Evolutionary conservation across 2,888 invertebrate species (phyloP).

Genomic region (Noctua pronuba): DNA sequence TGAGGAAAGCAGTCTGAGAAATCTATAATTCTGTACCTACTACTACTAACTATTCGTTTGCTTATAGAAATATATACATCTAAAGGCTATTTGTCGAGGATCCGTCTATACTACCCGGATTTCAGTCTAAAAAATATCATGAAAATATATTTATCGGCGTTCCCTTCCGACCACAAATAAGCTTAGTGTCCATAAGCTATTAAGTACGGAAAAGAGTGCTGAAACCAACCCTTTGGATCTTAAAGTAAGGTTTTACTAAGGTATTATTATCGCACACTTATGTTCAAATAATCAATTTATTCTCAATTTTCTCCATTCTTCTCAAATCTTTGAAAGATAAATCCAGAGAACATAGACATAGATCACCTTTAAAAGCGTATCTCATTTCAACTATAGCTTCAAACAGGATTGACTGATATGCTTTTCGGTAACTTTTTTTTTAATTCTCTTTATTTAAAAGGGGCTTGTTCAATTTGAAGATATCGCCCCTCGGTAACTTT

Average conservation of each 20-base stretch:
- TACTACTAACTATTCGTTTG: too few relatives aligned
- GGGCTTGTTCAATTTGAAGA: too few relatives aligned
- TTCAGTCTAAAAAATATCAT: slow-evolving; percentile 10
- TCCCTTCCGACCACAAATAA: slow-evolving; percentile 1
- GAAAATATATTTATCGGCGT: slow-evolving; percentile 14
- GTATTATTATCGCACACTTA: background rate
- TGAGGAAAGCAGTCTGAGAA: background rate
- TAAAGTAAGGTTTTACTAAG: background rate
- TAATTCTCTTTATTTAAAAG: too few relatives aligned
- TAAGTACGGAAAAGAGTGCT: background rate
- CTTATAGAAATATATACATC: too few relatives aligned
- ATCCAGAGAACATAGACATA: background rate
- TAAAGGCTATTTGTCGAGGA: background rate
- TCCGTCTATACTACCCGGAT: background rate
- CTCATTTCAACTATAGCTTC: background rate
- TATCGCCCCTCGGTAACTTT: too few relatives aligned
- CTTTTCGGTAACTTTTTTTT: too few relatives aligned
- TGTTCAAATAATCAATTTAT: background rate
- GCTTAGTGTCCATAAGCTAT: slow-evolving; percentile 20
- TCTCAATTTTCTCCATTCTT: background rate
- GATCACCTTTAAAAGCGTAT: background rate
- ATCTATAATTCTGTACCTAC: background rate
- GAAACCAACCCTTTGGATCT: background rate
- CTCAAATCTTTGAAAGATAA: background rate
- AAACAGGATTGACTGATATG: background rate